Evolutionary conservation across 1,140 invertebrate genomes (phyloP).

Genomic region (Magallana ariakensis): DNA sequence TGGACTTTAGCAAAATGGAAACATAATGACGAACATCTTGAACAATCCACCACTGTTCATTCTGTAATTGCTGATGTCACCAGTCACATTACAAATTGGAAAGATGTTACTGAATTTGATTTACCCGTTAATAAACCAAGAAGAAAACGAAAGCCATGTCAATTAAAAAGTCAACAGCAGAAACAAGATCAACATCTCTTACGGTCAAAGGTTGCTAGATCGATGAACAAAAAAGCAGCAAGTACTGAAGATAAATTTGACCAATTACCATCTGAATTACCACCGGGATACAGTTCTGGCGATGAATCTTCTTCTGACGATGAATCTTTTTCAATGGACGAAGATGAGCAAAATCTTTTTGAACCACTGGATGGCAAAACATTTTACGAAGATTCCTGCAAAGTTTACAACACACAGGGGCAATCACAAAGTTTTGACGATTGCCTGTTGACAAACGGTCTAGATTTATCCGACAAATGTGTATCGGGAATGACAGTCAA

Average conservation of each 20-base stretch:
- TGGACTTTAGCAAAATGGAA: not conserved
- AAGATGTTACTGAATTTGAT: conserved; percentile 15
- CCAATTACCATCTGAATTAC: not conserved
- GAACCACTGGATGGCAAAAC: not conserved
- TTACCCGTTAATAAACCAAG: not conserved
- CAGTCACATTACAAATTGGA: not conserved
- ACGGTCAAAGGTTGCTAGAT: not conserved
- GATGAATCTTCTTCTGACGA: not conserved
- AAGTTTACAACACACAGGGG: not conserved
- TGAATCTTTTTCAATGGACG: not conserved
- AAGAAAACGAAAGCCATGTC: not conserved
- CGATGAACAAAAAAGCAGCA: not conserved
- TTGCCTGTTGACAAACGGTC: not conserved
- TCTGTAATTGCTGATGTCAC: not conserved
- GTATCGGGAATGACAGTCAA: not conserved
- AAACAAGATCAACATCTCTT: not conserved
- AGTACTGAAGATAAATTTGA: not conserved
- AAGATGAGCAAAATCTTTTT: not conserved
- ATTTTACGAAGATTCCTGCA: conserved; percentile 7
- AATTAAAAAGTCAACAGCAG: not conserved
- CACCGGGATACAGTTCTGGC: not conserved
- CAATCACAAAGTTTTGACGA: not conserved
- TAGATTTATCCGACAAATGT: not conserved
- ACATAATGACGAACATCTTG: not conserved
- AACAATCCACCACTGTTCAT: not conserved